Base-by-base conservation (phyloP, 2,888 invertebrate species). In the Phyllotreta striolata region DNA sequence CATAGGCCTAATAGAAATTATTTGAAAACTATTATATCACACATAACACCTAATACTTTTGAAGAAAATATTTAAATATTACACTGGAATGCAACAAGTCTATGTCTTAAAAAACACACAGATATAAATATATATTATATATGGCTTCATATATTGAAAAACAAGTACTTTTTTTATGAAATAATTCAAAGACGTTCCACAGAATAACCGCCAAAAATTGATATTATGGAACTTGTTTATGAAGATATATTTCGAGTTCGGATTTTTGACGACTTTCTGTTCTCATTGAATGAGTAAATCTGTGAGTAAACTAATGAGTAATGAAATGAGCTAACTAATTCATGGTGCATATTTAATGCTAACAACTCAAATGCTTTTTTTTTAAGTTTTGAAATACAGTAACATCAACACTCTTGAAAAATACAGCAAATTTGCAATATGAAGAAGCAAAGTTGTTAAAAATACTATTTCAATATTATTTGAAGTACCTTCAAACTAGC, bases 81-180 rank as follows among this genome's bases (percentile, higher is more conserved):
- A 47, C 34, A 49, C 10, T 49, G 49, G 49, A 49, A 49, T 49
- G 49, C 49, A 49, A 49, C 49, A 49, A 49, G 49, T 49, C 49
- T 24, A 34, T 34, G 9, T 14, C 8, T 47, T 44, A 7, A 44
- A 44, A 44, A 44, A 44, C 44, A 24, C 47, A 47, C 47, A 9
- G 47, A 47, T 47, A 47, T 47, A 47, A 47, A 47, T 47, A 13
- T 24, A 24, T 24, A 24, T 24, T 24, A 24, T 24, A 24, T 47
- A 47, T 12, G 24, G 47, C 24, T 47, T 47, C 24, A 47, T 47
- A 24, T 47, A 47, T n/a, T 44, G 44, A 44, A 14, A 14, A 7
- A 44, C 10, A 44, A 44, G 44, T 13, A 13, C 12, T 43, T 43
- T 44, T n/a, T 44, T 44, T n/a, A 41, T n/a, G 9, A 41, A n/a